phyloP scores from a whole-genome alignment of 2,797 vertebrate genomes.

The Leucoraja ocellata region DNA sequence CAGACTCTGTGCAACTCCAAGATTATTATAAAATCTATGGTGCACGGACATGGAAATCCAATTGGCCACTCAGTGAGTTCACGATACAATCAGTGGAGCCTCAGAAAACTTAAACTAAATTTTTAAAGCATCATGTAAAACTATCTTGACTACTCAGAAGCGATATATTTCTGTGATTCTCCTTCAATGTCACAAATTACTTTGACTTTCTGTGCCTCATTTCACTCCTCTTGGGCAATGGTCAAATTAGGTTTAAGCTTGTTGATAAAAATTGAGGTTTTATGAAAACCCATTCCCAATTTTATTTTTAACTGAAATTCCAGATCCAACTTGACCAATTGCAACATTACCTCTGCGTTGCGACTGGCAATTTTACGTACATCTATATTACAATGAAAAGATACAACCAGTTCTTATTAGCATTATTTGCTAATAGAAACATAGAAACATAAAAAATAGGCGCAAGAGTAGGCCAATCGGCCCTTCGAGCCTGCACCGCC shows the following conservation, averaged over 20 bases:
- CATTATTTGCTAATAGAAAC: background rate
- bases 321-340: background rate
- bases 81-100: background rate
- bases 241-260: background rate
- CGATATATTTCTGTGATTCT: background rate
- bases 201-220: background rate
- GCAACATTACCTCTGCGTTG: background rate
- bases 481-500: too few species aligned
- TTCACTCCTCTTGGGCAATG: background rate
- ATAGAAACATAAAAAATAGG: too few species aligned
- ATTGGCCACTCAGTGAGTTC: background rate
- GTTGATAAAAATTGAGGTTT: background rate
- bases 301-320: background rate
- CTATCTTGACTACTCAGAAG: background rate
- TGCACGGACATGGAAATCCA: background rate
- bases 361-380: background rate
- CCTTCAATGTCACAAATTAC: background rate
- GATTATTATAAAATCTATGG: background rate
- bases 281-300: background rate
- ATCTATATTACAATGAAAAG: background rate
- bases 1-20: too few species aligned
- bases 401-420: background rate
- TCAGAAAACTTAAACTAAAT: background rate
- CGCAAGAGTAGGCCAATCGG: too few species aligned
- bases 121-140: background rate